Base-by-base conservation (phyloP, 1,140 invertebrate species). In the Ceratina japonica region DNA sequence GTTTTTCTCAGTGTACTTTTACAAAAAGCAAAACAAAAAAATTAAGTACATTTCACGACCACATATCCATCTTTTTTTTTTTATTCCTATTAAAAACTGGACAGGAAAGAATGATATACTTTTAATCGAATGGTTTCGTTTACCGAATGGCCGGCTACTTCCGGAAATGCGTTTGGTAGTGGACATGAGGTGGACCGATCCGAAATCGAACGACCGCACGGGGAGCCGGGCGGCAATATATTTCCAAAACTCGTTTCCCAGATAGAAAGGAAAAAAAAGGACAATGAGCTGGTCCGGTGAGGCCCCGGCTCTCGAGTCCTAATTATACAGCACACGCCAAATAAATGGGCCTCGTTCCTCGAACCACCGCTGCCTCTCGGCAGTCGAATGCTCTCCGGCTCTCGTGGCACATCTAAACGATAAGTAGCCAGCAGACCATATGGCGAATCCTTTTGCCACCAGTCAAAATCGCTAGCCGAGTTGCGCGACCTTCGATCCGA, bases 281-380 rank as follows among this genome's bases (percentile, higher is more conserved):
- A 83, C 79, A 80, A 81, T 82, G 63, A 76, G 83, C 64, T 83
- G 37, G 81, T 77, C 71, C 62, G 76, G 66, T 62, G 77, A 83
- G 80, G 77, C 77, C 79, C 66, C 77, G 74, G 22, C 66, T 87
- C 74, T 80, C 79, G 56, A 75, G 79, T 86, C 80, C 88, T 90
- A 90, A 90, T 90, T 90, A 90, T 89, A 89, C 88, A 88, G 88
- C 89, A 87, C 85, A 87, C 87, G 87, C 87, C 87, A 89, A 90
- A 88, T 86, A 88, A 90, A 90, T 89, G 87, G 87, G 85, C 80
- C 77, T 74, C 79, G 74, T 86, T 87, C 85, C 75, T 75, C 85
- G 86, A 87, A 87, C 49, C 80, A 78, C 73, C 86, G 75, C 80
- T 81, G 81, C 75, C 86, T 87, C 79, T 82, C 83, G 86, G 22